These are phyloP conservation scores for Pan paniscus DNA, from an alignment of 2,113 vertebrate genomes.

Conservation along the genomic window DNA sequence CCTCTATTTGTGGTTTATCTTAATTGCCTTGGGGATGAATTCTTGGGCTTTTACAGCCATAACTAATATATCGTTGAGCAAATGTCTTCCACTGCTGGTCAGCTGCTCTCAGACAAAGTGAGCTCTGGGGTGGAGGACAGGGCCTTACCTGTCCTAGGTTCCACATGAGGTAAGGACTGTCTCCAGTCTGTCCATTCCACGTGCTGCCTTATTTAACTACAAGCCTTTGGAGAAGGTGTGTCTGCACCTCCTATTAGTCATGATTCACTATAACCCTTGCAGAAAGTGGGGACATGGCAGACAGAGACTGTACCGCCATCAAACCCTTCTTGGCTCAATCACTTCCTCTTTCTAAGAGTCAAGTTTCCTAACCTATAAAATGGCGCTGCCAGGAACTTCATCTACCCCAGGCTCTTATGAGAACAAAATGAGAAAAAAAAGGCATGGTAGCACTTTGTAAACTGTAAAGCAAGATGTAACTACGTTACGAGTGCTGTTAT, in stretches of 20 bases:
- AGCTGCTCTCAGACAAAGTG: constrained; percentile 49
- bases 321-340: neutral
- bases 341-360: neutral
- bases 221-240: neutral
- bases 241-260: neutral
- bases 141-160: neutral
- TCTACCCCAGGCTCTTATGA: neutral
- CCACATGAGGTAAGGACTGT: neutral
- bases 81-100: constrained; percentile 8
- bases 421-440: neutral
- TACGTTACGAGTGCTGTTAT: rapidly evolving
- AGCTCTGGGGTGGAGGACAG: neutral
- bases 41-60: neutral
- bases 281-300: neutral
- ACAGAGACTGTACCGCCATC: neutral
- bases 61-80: neutral
- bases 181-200: rapidly evolving
- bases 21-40: neutral
- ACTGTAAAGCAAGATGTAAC: neutral
- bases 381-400: neutral
- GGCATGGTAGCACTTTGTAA: rapidly evolving
- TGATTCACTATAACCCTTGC: neutral
- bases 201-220: neutral
- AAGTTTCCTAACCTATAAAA: neutral
- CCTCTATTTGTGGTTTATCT: neutral